Evolutionary conservation across 2,888 invertebrate genomes (phyloP), one percentile per base, ranked within the genome.

Genomic region (Myathropa florea): DNA sequence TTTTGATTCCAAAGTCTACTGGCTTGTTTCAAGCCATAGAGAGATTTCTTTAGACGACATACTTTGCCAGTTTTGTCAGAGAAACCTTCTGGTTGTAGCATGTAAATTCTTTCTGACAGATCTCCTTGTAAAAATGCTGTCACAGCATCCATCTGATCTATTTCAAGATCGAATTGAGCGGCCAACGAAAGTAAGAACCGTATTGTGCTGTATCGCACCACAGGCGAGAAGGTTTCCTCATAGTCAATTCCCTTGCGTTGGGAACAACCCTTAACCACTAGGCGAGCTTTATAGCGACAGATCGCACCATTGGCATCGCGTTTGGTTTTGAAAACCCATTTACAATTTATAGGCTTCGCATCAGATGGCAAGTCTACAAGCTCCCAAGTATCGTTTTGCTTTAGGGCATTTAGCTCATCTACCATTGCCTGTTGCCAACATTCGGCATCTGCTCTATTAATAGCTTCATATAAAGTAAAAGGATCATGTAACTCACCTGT

Each of bases 71-170:
- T n/a, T n/a, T n/a, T n/a, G n/a, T n/a, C n/a, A n/a, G n/a, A n/a
- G n/a, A n/a, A 88, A 30, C 85, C 85, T 53, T 88, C 72, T 12
- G 83, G 88, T 67, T 89, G 86, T 3, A 53, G n/a, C 76, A 89
- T 88, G 57, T 33, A 87, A 24, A 83, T 71, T 33, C 82, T 76
- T 12, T 84, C 82, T 23, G 75, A 39, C 6, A 86, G 60, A 10
- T 76, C 75, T 6, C 76, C 88, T 26, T 88, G 63, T 57, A 83
- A 60, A 30, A 67, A 83, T 33, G 73, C 78, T 23, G 78, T 78
- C 18, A 78, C 73, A 1, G 60, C 81, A 6, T 76, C 76, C 75
- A 82, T 75, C 24, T 77, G 79, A 10, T 33, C 9, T 33, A 33
- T 10, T 10, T 33, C 33, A 9, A 33, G 10, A 33, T 33, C 10